phyloP scores from a whole-genome alignment of 1,140 invertebrate species.

The Ips nitidus region DNA sequence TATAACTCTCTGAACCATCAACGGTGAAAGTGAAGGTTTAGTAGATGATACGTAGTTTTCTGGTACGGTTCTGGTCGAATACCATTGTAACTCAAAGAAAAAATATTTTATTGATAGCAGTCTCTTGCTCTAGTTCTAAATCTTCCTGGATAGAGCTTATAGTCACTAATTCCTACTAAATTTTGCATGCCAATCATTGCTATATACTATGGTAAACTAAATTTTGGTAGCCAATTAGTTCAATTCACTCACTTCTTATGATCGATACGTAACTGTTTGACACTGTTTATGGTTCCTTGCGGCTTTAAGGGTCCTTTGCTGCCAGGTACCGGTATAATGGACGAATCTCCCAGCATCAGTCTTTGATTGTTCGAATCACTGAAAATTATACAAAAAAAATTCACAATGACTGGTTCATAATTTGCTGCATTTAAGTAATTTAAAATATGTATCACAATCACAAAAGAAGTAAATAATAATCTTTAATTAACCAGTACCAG shows the following conservation, averaged over 20 bases:
- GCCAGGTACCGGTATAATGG: constrained; percentile 83
- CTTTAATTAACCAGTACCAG: too few species aligned
- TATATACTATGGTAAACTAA: constrained; percentile 18
- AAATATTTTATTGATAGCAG: too few species aligned
- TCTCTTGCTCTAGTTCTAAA: too few species aligned
- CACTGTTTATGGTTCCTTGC: constrained; percentile 81
- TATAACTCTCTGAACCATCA: too few species aligned
- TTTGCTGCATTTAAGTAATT: background rate
- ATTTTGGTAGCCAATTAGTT: constrained; percentile 42
- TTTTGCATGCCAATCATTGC: constrained; percentile 35
- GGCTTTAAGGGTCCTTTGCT: constrained; percentile 74
- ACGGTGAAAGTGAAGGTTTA: too few species aligned
- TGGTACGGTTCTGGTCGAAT: too few species aligned
- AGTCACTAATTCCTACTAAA: constrained; percentile 4
- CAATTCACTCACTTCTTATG: constrained; percentile 72
- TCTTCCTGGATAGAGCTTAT: too few species aligned
- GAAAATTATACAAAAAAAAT: constrained; percentile 43
- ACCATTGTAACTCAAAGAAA: too few species aligned
- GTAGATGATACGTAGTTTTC: too few species aligned
- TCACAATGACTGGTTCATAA: constrained; percentile 9
- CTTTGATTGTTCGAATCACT: constrained; percentile 92
- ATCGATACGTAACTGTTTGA: constrained; percentile 82
- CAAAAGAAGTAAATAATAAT: too few species aligned
- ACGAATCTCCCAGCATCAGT: constrained; percentile 84
- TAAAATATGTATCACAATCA: too few species aligned